These are phyloP conservation scores for Cossypha dichroa DNA, from an alignment of 2,797 vertebrate genomes.

Conservation along the genomic window DNA sequence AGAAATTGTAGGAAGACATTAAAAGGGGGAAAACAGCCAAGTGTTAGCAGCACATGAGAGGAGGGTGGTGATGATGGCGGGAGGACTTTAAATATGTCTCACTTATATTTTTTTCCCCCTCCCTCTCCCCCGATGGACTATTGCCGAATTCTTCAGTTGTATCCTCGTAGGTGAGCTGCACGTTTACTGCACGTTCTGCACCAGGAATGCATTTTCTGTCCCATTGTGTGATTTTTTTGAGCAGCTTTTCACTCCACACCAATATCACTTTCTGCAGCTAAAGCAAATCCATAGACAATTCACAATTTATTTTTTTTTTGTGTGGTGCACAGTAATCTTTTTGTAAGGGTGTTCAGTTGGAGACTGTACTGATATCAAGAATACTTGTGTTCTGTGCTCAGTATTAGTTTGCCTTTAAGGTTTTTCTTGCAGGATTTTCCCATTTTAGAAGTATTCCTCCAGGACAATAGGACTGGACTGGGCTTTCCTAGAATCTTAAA, in stretches of 20 bases:
- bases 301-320: conserved; percentile 26
- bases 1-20: not conserved
- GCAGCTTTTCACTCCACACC: conserved; percentile 81
- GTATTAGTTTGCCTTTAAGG: not conserved
- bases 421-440: conserved; percentile 18
- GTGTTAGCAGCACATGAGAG: not conserved
- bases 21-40: conserved; percentile 13
- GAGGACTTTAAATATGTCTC: conserved; percentile 67
- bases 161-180: conserved; percentile 82
- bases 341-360: conserved; percentile 31
- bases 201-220: conserved; percentile 80
- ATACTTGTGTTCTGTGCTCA: conserved; percentile 7
- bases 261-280: conserved; percentile 76
- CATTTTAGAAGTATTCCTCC: not conserved
- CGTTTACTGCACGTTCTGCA: conserved; percentile 83
- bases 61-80: conserved; percentile 59
- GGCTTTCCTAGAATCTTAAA: not conserved
- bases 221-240: conserved; percentile 76
- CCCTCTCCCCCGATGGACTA: conserved; percentile 74
- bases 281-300: conserved; percentile 65
- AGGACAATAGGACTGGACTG: not conserved
- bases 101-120: conserved; percentile 75
- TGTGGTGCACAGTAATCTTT: conserved; percentile 58
- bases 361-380: not conserved
- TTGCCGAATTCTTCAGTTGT: conserved; percentile 76